Conservation (phyloP, 2,113 vertebrate genomes). For the Stegostoma tigrinum region DNA sequence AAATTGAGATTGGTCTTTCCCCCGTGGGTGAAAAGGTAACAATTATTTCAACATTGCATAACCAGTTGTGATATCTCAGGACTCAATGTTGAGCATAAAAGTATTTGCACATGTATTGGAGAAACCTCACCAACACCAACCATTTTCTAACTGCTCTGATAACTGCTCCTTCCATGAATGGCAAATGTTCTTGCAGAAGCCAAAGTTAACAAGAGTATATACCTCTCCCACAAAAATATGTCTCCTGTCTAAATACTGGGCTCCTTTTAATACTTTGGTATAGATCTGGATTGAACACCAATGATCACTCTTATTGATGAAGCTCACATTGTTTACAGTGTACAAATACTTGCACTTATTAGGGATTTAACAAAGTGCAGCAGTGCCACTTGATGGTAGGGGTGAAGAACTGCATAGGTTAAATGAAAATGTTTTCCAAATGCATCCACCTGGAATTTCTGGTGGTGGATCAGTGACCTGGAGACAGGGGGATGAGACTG, state of each 20-base stretch:
- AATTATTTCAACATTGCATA: background rate
- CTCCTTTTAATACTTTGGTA: background rate
- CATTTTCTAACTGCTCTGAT: background rate
- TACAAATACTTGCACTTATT: background rate
- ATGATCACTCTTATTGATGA: background rate
- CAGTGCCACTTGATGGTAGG: slow-evolving; percentile 14
- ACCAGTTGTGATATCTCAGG: background rate
- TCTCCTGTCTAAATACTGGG: background rate
- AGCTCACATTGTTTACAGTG: background rate
- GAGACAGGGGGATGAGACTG: background rate
- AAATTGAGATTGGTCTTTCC: background rate
- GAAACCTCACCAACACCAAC: background rate
- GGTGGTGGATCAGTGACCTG: background rate
- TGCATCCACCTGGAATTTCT: background rate
- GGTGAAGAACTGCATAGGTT: background rate
- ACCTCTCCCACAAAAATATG: background rate
- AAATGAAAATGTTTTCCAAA: background rate
- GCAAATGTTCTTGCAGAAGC: background rate
- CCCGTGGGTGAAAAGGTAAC: background rate
- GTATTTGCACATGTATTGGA: background rate
- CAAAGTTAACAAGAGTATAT: background rate
- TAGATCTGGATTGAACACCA: background rate
- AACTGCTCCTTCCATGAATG: background rate
- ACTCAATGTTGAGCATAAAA: background rate
- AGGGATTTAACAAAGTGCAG: background rate